These are phyloP conservation scores for Amblyornis subalaris DNA, from an alignment of 2,113 vertebrate species.

Conservation along the genomic window DNA sequence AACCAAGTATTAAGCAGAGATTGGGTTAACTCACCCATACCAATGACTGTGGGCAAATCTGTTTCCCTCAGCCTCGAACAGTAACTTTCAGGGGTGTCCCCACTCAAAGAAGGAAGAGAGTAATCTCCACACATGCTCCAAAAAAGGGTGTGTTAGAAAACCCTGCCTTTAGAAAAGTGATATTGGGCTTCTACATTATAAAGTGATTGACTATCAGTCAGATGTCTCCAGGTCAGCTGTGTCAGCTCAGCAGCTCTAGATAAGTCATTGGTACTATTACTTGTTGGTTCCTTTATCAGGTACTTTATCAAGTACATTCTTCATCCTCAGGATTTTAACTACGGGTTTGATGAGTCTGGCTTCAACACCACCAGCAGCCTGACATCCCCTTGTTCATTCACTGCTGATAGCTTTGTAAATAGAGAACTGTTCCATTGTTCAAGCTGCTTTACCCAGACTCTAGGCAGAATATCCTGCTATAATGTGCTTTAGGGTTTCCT, in stretches of 20 bases:
- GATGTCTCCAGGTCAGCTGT: no score
- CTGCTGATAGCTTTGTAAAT: background rate
- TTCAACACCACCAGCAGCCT: background rate
- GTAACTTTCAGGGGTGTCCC: background rate
- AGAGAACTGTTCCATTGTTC: rapidly evolving
- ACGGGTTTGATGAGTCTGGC: background rate
- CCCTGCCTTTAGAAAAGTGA: background rate
- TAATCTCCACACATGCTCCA: background rate
- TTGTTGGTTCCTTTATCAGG: background rate
- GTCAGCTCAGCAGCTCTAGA: background rate
- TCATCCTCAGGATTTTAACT: background rate
- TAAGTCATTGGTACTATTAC: no score
- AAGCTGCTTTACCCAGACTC: background rate
- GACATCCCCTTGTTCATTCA: background rate
- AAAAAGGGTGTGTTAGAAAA: background rate
- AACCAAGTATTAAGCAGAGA: background rate
- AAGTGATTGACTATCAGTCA: background rate
- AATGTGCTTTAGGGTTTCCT: background rate
- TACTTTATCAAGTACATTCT: background rate
- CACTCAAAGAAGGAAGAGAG: background rate
- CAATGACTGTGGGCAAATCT: background rate
- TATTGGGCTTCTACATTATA: no score
- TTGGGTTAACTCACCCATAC: background rate
- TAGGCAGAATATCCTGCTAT: background rate
- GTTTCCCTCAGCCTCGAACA: rapidly evolving